Conservation (phyloP, 1,140 invertebrate genomes). For the Hyposmocoma kahamanoa region DNA sequence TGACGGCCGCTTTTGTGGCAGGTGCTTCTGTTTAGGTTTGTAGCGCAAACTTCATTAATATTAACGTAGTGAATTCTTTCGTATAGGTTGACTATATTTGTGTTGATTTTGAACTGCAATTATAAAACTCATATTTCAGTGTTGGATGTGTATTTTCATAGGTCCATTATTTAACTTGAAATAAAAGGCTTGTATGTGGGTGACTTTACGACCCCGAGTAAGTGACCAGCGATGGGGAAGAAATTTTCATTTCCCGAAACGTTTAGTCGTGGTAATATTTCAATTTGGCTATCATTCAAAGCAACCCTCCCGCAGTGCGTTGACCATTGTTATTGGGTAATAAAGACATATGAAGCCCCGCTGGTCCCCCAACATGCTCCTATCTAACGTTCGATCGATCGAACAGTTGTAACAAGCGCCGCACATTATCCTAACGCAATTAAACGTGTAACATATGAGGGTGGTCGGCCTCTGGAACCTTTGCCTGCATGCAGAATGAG, state of each 20-base stretch:
- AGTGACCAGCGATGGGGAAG: too few species aligned
- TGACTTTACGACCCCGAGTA: too few species aligned
- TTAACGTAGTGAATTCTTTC: constrained; percentile 18
- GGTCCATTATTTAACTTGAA: too few species aligned
- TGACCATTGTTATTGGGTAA: constrained; percentile 34
- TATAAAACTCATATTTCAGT: too few species aligned
- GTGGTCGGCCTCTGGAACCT: constrained; percentile 16
- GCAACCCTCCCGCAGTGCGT: constrained; percentile 1
- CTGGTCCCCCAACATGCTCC: constrained; percentile 29
- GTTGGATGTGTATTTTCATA: too few species aligned
- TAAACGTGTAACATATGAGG: constrained; percentile 19
- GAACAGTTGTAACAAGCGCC: constrained; percentile 28
- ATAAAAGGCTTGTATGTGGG: too few species aligned
- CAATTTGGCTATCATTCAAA: constrained; percentile 5
- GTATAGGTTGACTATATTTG: neutral
- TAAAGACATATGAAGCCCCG: constrained; percentile 34
- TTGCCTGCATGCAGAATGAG: neutral
- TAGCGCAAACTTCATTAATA: constrained; percentile 30
- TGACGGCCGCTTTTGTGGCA: constrained; percentile 27
- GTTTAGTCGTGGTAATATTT: neutral
- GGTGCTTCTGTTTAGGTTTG: constrained; percentile 25
- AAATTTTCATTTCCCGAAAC: neutral
- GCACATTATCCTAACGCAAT: constrained; percentile 27
- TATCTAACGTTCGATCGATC: constrained; percentile 32
- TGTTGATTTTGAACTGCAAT: too few species aligned